Conservation (phyloP, 2,113 vertebrate species). For the Sitta europaea region DNA sequence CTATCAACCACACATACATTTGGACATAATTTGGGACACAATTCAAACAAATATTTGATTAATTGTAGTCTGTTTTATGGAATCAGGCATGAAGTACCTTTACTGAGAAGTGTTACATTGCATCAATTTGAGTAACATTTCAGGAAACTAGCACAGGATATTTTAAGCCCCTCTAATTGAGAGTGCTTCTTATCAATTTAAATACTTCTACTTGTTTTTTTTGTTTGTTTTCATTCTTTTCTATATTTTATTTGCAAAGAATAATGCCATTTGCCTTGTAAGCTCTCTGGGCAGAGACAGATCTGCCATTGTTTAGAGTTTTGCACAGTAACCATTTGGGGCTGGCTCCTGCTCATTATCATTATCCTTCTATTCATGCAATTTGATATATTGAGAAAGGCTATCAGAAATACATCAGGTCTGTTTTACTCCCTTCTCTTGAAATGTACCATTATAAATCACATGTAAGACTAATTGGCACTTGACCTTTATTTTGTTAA, state of each 20-base stretch:
- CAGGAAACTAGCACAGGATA: not conserved
- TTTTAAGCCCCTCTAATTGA: not conserved
- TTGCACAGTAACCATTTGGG: not conserved
- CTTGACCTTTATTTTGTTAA: constrained; percentile 30
- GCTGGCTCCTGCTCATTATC: not conserved
- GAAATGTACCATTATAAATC: not conserved
- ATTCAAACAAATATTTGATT: not conserved
- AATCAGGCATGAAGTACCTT: not conserved
- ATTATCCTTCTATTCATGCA: not conserved
- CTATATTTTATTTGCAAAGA: not conserved
- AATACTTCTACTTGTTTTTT: not conserved
- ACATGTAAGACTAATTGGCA: not conserved
- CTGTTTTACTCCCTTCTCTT: not conserved
- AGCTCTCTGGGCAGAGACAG: not conserved
- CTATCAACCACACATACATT: not conserved
- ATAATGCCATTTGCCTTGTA: not conserved
- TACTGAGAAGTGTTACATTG: not conserved
- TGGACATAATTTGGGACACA: not conserved
- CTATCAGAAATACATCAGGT: not conserved
- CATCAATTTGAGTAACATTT: not conserved
- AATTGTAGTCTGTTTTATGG: not conserved
- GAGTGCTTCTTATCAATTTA: not conserved
- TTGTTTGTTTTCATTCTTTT: not conserved
- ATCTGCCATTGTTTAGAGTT: not conserved
- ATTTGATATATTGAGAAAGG: not conserved